Evolutionary conservation across 1,140 invertebrate genomes (phyloP).

Genomic region (Danaus plexippus): DNA sequence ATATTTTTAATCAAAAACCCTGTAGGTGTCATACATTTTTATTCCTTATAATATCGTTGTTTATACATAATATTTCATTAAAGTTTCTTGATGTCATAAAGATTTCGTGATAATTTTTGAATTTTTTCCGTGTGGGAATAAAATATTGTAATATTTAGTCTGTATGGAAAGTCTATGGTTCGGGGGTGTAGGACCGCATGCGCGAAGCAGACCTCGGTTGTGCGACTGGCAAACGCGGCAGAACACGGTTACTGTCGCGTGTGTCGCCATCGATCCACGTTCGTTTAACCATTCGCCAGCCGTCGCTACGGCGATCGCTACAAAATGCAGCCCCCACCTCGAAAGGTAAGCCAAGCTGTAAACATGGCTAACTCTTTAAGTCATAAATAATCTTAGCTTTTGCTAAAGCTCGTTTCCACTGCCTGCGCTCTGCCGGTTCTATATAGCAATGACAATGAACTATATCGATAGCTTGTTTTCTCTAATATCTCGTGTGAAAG

Average conservation of each 20-base stretch:
- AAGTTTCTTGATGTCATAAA: too few species aligned
- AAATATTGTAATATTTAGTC: slow-evolving; percentile 7
- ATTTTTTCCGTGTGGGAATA: too few species aligned
- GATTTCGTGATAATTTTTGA: too few species aligned
- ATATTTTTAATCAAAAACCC: too few species aligned
- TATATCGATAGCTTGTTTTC: slow-evolving; percentile 7
- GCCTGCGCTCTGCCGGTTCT: not conserved
- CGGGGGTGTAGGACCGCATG: slow-evolving; percentile 32
- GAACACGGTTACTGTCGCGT: slow-evolving; percentile 44
- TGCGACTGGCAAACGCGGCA: slow-evolving; percentile 42
- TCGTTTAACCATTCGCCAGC: slow-evolving; percentile 30
- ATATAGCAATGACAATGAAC: slow-evolving; percentile 7
- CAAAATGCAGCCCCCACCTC: slow-evolving; percentile 83
- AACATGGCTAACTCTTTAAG: not conserved
- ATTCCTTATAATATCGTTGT: too few species aligned
- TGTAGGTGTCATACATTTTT: too few species aligned
- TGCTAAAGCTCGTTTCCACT: not conserved
- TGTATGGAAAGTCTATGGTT: slow-evolving; percentile 16
- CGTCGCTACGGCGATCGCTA: slow-evolving; percentile 38
- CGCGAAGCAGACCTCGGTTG: slow-evolving; percentile 35
- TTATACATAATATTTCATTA: too few species aligned
- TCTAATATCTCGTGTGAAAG: slow-evolving; percentile 1
- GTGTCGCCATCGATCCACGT: slow-evolving; percentile 48
- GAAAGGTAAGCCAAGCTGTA: slow-evolving; percentile 75
- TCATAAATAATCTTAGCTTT: not conserved